Evolutionary conservation across 1,140 invertebrate species (phyloP).

Genomic region (Orchesella cincta): DNA sequence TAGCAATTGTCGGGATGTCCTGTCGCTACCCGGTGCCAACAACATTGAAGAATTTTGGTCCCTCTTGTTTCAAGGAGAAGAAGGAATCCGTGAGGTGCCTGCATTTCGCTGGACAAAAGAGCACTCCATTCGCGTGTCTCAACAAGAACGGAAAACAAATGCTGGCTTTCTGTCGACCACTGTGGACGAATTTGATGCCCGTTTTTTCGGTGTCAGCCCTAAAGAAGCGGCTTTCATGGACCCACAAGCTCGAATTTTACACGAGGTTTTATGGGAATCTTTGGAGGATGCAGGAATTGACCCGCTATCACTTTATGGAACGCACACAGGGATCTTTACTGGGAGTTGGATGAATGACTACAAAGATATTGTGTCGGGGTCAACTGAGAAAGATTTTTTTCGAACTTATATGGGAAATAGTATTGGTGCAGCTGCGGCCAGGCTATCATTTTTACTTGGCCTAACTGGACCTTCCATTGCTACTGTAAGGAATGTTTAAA

Average conservation of each 20-base stretch:
- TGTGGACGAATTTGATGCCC: slow-evolving; percentile 34
- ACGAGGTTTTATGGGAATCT: slow-evolving; percentile 28
- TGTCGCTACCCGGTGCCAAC: slow-evolving; percentile 18
- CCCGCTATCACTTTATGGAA: slow-evolving; percentile 19
- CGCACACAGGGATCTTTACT: slow-evolving; percentile 25
- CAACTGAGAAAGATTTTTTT: slow-evolving; percentile 8
- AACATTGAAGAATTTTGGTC: slow-evolving; percentile 14
- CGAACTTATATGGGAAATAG: slow-evolving; percentile 13
- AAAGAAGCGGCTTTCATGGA: slow-evolving; percentile 29
- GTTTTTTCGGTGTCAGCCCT: slow-evolving; percentile 31
- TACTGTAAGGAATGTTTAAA: neutral
- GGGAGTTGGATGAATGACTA: slow-evolving; percentile 31
- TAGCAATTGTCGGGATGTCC: slow-evolving; percentile 20
- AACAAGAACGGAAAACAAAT: neutral
- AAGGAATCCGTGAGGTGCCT: neutral
- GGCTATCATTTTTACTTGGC: neutral
- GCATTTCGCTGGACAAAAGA: slow-evolving; percentile 22
- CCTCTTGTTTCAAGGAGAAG: neutral
- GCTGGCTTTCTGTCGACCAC: slow-evolving; percentile 3
- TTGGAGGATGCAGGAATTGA: slow-evolving; percentile 32
- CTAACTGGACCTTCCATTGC: neutral
- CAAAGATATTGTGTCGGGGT: neutral
- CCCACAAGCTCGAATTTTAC: slow-evolving; percentile 25
- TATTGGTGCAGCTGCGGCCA: neutral
- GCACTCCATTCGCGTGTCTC: neutral